Base-by-base conservation (phyloP, 2,113 vertebrate genomes). In the Protomyctophum bolini region DNA sequence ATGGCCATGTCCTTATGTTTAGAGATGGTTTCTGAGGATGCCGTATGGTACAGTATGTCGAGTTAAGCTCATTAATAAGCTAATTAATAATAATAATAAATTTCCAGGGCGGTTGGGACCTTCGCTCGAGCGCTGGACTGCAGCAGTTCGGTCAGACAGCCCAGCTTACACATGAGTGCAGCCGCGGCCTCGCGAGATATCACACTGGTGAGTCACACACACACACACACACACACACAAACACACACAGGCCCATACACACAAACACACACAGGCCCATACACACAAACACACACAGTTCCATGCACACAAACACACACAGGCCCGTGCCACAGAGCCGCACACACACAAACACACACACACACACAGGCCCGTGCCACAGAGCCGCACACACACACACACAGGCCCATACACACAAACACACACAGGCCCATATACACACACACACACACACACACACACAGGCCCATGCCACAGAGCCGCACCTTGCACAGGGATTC, bases 101-200 rank as follows among this genome's bases (percentile, higher is more conserved):
- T 85, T 29, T 76, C 55, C 79, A 99, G 97, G 63, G 97, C 97
- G 60, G 96, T 99, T 8, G 97, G 97, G 70, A 99, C 97, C 0
- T 99, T 99, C 70, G 97, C 97, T 59, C 94, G 97, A 64, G 97
- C 97, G 8, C 73, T 99, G 78, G 97, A 99, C 84, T 99, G 97
- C 90, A 99, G 97, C 86, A 99, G 97, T 79, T 99, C 97, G 0
- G 95, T 99, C 75, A 91, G 97, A 85, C 97, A 99, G 75, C 97
- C 97, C 6, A 99, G 97, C 85, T 91, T 99, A 91, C 97, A 99
- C 83, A 98, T 98, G 96, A 99, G 97, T 6, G 97, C 97, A 12
- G 97, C 97, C 6, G 97, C 97, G 66, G 97, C 97, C 70, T 99
- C 97, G 6, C 91, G 97, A 77, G 97, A 99, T 88, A 99, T 99